A percentile compares a stretch with the other conserved stretches of the same genome.
Conservation (phyloP, 2,113 vertebrate genomes). For the Dascyllus trimaculatus region DNA sequence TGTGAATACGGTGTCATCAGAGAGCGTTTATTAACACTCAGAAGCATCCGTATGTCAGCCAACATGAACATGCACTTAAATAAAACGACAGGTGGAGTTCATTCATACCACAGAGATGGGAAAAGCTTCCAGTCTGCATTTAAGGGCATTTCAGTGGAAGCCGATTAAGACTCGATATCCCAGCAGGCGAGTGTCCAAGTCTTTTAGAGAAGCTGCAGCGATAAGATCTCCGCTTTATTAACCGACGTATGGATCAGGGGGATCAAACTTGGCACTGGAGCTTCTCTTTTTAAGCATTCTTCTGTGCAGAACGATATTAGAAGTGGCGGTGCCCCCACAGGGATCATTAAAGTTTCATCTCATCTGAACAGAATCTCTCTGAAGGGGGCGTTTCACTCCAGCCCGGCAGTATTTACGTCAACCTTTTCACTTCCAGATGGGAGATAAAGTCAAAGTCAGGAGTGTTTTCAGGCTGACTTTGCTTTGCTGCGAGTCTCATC, state of each 20-base stretch:
- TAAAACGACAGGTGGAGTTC: slow-evolving; percentile 2
- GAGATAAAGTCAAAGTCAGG: neutral
- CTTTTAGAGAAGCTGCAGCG: neutral
- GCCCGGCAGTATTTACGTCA: slow-evolving; percentile 12
- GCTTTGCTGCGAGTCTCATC: slow-evolving; percentile 60
- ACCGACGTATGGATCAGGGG: slow-evolving; percentile 5
- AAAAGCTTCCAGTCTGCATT: slow-evolving; percentile 65
- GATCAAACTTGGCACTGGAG: slow-evolving; percentile 20
- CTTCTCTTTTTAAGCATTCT: neutral
- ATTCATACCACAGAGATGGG: slow-evolving; percentile 41
- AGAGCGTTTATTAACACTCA: neutral
- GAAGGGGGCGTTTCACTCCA: slow-evolving; percentile 4
- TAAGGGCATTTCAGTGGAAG: slow-evolving; percentile 58
- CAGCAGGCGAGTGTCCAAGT: slow-evolving; percentile 42
- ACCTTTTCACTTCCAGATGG: slow-evolving; percentile 7
- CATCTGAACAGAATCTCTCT: slow-evolving; percentile 30
- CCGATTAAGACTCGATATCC: slow-evolving; percentile 72
- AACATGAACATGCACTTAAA: neutral
- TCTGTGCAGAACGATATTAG: too few relatives aligned
- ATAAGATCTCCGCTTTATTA: slow-evolving; percentile 33
- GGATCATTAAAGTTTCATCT: slow-evolving; percentile 49
- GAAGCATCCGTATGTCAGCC: neutral
- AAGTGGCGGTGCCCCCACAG: neutral
- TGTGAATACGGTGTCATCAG: neutral
- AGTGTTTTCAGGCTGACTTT: neutral